Percentiles rank a stretch among this genome's conserved stretches.
phyloP scores from a whole-genome alignment of 2,113 vertebrate genomes.

The Catharus bicknelli region DNA sequence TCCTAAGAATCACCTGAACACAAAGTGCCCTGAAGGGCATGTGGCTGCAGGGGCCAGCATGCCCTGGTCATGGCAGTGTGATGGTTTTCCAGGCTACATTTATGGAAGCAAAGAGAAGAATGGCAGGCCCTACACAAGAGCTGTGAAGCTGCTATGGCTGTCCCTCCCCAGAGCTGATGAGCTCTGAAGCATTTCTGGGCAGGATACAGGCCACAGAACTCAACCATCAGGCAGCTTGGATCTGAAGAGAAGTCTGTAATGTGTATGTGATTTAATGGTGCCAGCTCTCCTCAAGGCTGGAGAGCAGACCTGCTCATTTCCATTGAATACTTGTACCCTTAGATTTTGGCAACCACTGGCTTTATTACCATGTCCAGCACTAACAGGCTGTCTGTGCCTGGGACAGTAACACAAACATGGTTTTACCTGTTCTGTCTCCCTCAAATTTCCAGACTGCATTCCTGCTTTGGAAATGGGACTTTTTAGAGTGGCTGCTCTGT shows the following conservation, averaged over 20 bases:
- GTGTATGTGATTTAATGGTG: background rate
- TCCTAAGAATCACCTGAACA: background rate
- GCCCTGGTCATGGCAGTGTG: background rate
- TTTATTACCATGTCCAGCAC: background rate
- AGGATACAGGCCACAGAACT: background rate
- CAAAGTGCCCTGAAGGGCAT: background rate
- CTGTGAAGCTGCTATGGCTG: background rate
- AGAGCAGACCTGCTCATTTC: background rate
- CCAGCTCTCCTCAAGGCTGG: background rate
- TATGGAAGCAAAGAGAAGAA: background rate
- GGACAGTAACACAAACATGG: accelerated
- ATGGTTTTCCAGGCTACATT: background rate
- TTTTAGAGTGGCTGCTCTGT: background rate
- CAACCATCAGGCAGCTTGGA: background rate
- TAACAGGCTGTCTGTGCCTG: background rate
- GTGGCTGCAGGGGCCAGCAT: background rate
- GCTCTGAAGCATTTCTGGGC: background rate
- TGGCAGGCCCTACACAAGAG: background rate
- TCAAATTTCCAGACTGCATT: background rate
- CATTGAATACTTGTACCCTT: background rate
- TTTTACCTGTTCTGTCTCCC: background rate
- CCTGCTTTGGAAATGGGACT: background rate
- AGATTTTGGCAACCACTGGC: background rate
- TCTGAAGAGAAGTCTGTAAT: background rate
- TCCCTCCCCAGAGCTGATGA: background rate